Base-by-base conservation (phyloP, 2,113 vertebrate genomes). In the Harpagus bidentatus region DNA sequence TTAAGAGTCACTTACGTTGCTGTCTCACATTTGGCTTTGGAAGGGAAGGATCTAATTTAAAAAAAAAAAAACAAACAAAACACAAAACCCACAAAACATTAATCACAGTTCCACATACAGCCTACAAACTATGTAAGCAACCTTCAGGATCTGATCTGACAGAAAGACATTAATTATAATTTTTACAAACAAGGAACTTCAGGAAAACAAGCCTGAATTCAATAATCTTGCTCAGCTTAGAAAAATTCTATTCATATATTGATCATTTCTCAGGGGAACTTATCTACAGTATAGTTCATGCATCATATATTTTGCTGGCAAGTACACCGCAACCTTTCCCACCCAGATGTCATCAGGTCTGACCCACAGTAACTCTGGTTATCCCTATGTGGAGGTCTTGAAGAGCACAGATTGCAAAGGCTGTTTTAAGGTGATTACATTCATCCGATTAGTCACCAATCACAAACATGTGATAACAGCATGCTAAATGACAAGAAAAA, bases 1-100 rank as follows among this genome's bases (percentile, higher is more conserved):
- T 65, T 29, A 88, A 70, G 31, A 76, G 90, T 93, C 94, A 98
- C 98, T 98, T 98, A 98, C 98, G 88, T 93, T 97, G 95, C 61
- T 98, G 90, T 83, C 93, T 97, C 90, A 96, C 93, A 3, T 95
- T 97, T 28, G 97, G 81, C 74, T 97, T 97, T 85, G 96, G 88
- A 90, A 91, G 11, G 71, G 89, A 93, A 93, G 95, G 90, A 93
- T 90, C 96, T 96, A 94, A 92, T 96, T 93, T 67, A 81, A 93
- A 94, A 97, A 82, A 79, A 69, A 81, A 82, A 42, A 89, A 97
- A 82, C n/a, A 79, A 69, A 79, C 76, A 50, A 91, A 93, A 48
- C 52, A 19, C 61, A 91, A 93, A 97, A 86, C 70, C 5, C 28
- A 88, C 15, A 93, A 97, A 95, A 65, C 58, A 93, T 94, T 88